Conservation (phyloP, 1,140 invertebrate species). For the Cecropterus lyciades region DNA sequence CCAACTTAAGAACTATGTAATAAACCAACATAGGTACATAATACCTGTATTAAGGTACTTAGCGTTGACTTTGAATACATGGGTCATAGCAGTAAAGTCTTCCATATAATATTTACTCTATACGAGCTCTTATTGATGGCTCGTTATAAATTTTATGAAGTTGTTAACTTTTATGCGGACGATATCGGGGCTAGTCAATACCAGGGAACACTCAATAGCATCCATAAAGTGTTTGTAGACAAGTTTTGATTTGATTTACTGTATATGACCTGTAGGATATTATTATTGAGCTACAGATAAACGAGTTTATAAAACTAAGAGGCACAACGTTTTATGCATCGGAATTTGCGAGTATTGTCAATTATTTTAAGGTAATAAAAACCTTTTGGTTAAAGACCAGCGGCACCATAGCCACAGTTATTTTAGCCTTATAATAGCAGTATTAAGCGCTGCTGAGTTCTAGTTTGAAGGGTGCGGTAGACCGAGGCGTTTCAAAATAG, state of each 20-base stretch:
- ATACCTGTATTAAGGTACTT: neutral
- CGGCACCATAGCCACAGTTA: too few relatives aligned
- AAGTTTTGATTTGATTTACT: conserved; percentile 43
- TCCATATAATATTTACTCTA: conserved; percentile 56
- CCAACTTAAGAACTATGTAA: too few relatives aligned
- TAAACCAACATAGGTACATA: too few relatives aligned
- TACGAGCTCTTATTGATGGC: conserved; percentile 60
- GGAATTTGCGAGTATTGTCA: too few relatives aligned
- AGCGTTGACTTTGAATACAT: conserved; percentile 8
- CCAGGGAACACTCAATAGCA: conserved; percentile 41
- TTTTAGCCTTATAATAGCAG: too few relatives aligned
- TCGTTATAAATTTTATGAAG: conserved; percentile 67
- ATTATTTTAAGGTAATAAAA: too few relatives aligned
- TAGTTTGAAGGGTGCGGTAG: too few relatives aligned
- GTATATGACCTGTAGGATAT: conserved; percentile 26
- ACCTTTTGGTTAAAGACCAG: too few relatives aligned
- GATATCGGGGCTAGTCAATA: conserved; percentile 49
- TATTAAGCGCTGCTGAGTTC: too few relatives aligned
- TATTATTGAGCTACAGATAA: neutral
- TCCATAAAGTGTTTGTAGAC: conserved; percentile 47
- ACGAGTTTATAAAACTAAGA: too few relatives aligned
- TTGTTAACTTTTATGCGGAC: conserved; percentile 64
- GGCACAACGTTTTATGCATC: too few relatives aligned
- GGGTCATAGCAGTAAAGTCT: conserved; percentile 25
- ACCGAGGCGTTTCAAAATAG: too few relatives aligned